phyloP scores from a whole-genome alignment of 1,140 invertebrate species.

The Cheumatopsyche charites region DNA sequence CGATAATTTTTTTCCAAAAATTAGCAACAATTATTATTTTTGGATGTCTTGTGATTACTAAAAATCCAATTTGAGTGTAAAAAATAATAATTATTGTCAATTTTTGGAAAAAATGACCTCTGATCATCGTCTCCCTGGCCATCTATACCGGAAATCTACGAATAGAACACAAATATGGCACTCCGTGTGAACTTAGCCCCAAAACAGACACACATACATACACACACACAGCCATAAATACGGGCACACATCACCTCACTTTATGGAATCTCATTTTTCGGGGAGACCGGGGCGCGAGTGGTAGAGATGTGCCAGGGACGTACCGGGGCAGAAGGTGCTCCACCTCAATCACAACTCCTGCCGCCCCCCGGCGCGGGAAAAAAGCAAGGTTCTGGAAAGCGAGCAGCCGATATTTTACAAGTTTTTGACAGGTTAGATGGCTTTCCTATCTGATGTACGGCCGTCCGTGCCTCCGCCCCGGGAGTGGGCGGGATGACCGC shows the following conservation, averaged over 20 bases:
- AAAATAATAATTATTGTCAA: too few species aligned
- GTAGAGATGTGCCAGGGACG: not conserved
- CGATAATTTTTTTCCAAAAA: too few species aligned
- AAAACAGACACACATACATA: too few species aligned
- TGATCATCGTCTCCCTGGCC: too few species aligned
- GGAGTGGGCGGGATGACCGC: not conserved
- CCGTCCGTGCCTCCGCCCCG: slow-evolving; percentile 41
- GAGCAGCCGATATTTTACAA: slow-evolving; percentile 62
- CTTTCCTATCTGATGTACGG: slow-evolving; percentile 51
- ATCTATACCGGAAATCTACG: too few species aligned
- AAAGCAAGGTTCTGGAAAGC: slow-evolving; percentile 47
- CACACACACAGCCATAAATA: not conserved
- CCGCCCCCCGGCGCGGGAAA: slow-evolving; percentile 14
- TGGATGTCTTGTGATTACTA: too few species aligned
- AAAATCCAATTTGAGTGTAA: too few species aligned
- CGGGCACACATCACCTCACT: slow-evolving; percentile 23
- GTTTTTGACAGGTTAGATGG: slow-evolving; percentile 64
- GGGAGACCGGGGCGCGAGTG: slow-evolving; percentile 8
- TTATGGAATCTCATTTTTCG: slow-evolving; percentile 38
- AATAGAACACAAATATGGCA: too few species aligned
- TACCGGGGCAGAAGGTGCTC: not conserved
- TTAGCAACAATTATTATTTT: too few species aligned
- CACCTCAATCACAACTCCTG: not conserved
- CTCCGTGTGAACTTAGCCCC: too few species aligned
- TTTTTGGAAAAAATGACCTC: too few species aligned